Percentiles rank a stretch among this genome's conserved stretches.
These are phyloP conservation scores for Drosophila ustulata DNA, from an alignment of 2,888 invertebrate genomes.

Conservation along the genomic window DNA sequence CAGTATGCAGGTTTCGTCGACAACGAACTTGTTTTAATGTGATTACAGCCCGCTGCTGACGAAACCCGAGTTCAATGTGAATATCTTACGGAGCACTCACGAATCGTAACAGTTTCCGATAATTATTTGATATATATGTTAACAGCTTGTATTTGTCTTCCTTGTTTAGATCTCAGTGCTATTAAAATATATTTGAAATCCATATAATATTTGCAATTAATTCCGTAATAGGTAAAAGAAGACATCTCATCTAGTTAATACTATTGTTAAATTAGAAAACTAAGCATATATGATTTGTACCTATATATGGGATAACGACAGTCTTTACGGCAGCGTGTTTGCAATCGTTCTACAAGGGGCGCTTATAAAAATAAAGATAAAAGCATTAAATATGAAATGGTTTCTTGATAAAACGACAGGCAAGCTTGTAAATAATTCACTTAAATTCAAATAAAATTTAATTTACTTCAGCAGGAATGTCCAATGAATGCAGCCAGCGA, in stretches of 20 bases:
- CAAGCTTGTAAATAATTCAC: conserved; percentile 68
- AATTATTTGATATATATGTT: too few relatives aligned
- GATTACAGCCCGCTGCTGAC: conserved; percentile 91
- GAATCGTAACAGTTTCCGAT: background rate
- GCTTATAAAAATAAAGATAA: background rate
- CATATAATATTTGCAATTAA: too few relatives aligned
- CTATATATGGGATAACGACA: too few relatives aligned
- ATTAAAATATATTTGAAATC: too few relatives aligned
- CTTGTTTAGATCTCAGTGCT: too few relatives aligned
- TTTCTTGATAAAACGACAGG: conserved; percentile 31
- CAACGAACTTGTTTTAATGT: conserved; percentile 91
- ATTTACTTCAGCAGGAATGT: conserved; percentile 38
- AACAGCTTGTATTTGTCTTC: too few relatives aligned
- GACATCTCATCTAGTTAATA: too few relatives aligned
- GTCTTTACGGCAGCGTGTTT: too few relatives aligned
- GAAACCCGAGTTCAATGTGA: conserved; percentile 94
- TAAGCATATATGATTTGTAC: too few relatives aligned
- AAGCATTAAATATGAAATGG: conserved; percentile 15
- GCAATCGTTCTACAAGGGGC: too few relatives aligned
- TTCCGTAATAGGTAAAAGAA: too few relatives aligned
- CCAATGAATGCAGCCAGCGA: conserved; percentile 31
- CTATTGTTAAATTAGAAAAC: too few relatives aligned
- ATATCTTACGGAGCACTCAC: background rate
- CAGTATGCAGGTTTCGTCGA: conserved; percentile 98
- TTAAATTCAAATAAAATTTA: conserved; percentile 74